Evolutionary conservation across 2,113 vertebrate species (phyloP).

Genomic region (Megatriorchis doriae): DNA sequence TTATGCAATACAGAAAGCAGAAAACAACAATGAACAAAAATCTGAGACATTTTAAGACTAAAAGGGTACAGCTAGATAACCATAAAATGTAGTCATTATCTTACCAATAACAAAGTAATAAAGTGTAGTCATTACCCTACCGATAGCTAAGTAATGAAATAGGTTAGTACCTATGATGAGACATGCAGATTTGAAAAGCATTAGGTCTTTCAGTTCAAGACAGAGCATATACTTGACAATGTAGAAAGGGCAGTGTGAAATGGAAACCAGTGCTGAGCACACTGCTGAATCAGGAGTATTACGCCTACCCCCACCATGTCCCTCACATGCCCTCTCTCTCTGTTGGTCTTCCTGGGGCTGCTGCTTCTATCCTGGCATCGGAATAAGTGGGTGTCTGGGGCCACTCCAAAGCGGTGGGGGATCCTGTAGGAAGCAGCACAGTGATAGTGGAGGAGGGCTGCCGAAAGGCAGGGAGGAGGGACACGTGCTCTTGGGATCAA

Average conservation of each 20-base stretch:
- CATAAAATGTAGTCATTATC: neutral
- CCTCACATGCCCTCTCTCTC: neutral
- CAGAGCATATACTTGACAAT: neutral
- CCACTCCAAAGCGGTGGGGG: neutral
- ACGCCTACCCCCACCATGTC: fast-evolving
- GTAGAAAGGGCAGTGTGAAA: neutral
- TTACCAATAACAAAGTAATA: neutral
- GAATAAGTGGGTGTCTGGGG: neutral
- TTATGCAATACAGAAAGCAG: neutral
- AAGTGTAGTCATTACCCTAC: neutral
- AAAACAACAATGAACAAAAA: neutral
- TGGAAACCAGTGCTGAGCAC: neutral
- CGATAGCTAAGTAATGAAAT: neutral
- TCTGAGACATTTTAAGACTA: neutral
- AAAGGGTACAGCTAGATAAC: neutral
- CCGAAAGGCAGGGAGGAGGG: neutral
- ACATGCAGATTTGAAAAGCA: neutral
- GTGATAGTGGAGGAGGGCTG: neutral
- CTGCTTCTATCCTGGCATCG: neutral
- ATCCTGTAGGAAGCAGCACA: neutral
- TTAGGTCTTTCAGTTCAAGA: neutral
- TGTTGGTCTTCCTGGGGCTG: neutral
- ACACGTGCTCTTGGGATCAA: neutral
- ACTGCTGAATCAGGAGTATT: neutral
- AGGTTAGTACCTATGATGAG: neutral